A percentile compares a stretch with the other conserved stretches of the same genome.
phyloP scores from a whole-genome alignment of 1,140 invertebrate genomes.

The Nasonia vitripennis region DNA sequence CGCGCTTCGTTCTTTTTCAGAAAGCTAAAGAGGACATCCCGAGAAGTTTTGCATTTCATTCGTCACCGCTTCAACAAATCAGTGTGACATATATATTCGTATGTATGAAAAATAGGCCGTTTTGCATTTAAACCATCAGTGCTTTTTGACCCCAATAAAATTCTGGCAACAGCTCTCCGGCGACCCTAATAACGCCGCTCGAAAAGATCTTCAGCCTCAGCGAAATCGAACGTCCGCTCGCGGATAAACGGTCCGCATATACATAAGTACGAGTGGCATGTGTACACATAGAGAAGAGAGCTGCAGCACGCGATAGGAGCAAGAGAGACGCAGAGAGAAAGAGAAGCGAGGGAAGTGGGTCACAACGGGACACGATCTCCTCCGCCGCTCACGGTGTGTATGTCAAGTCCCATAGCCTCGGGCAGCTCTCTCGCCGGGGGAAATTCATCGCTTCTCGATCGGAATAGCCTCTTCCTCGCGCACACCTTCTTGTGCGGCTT shows the following conservation, averaged over 20 bases:
- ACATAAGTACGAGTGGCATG: neutral
- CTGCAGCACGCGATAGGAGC: neutral
- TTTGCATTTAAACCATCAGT: too few species aligned
- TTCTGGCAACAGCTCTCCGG: too few species aligned
- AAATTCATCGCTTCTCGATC: constrained; percentile 52
- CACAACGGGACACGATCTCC: constrained; percentile 73
- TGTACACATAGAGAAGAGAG: neutral
- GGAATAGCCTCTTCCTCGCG: constrained; percentile 7
- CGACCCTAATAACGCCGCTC: too few species aligned
- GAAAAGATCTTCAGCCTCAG: neutral
- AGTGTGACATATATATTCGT: too few species aligned
- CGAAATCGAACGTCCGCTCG: constrained; percentile 34
- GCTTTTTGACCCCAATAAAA: too few species aligned
- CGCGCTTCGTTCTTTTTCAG: neutral
- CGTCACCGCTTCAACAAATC: too few species aligned
- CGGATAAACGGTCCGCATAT: neutral
- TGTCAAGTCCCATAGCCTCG: constrained; percentile 62
- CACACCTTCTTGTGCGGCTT: neutral
- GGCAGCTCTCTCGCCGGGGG: constrained; percentile 40
- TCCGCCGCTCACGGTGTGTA: constrained; percentile 57
- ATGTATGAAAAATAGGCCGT: too few species aligned
- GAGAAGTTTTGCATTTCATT: too few species aligned
- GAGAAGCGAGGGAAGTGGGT: constrained; percentile 64
- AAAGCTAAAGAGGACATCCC: neutral
- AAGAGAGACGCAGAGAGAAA: neutral